These are phyloP conservation scores for Balaenoptera acutorostrata DNA, from an alignment of 2,113 vertebrate species.

Conservation along the genomic window DNA sequence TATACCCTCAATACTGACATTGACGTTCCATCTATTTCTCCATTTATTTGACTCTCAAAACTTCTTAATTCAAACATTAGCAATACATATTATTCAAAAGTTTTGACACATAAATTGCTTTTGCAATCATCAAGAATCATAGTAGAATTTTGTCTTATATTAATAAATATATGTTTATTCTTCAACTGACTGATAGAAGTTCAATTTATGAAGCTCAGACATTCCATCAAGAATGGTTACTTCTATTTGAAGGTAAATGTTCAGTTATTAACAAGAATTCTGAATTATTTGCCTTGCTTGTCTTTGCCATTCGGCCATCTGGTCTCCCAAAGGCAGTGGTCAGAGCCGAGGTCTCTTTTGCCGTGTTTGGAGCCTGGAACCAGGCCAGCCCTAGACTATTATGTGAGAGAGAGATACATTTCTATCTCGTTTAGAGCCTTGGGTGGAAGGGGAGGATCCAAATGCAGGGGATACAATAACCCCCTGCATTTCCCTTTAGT, in stretches of 20 bases:
- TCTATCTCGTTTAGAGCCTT: no score
- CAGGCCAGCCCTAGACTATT: no score
- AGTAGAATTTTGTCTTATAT: not conserved
- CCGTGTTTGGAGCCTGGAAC: no score
- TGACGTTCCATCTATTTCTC: not conserved
- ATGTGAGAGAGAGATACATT: no score
- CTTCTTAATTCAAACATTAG: not conserved
- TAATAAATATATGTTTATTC: not conserved
- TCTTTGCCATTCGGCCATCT: not conserved
- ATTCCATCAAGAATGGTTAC: not conserved
- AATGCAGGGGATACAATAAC: not conserved
- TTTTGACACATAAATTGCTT: not conserved
- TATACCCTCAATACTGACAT: not conserved
- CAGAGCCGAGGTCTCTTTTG: not conserved
- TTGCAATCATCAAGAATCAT: not conserved
- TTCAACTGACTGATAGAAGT: not conserved
- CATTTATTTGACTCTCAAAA: not conserved
- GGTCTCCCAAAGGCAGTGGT: not conserved
- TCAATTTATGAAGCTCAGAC: not conserved
- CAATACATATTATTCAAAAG: not conserved
- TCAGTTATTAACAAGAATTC: not conserved
- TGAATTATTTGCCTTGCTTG: not conserved
- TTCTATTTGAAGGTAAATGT: not conserved
- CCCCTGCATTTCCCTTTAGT: slow-evolving; percentile 78
- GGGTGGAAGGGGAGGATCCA: no score